A percentile compares a stretch with the other conserved stretches of the same genome.
Evolutionary conservation across 2,113 vertebrate species (phyloP).

Genomic region (Lagopus leucura): DNA sequence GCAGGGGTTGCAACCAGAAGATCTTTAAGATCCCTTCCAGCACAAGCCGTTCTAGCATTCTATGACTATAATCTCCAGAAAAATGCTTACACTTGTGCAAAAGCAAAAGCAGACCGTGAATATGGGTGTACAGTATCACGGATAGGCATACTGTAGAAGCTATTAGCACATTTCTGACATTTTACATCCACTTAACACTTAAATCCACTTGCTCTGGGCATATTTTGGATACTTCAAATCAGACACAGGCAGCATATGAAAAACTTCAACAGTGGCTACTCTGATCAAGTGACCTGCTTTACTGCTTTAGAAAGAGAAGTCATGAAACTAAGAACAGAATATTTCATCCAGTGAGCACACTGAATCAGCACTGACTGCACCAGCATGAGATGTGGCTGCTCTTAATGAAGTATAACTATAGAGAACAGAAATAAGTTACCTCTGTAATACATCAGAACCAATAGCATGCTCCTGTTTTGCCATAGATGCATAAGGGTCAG

Average conservation of each 20-base stretch:
- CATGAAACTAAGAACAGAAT: neutral
- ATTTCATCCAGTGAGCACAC: neutral
- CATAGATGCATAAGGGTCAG: neutral
- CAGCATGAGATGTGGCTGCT: neutral
- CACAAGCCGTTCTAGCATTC: too few species aligned
- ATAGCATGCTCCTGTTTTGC: neutral
- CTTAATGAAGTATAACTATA: neutral
- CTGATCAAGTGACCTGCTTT: neutral
- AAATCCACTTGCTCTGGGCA: neutral
- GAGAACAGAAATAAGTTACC: neutral
- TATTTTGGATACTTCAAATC: neutral
- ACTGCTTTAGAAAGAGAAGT: neutral
- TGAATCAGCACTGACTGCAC: too few species aligned
- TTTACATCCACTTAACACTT: neutral
- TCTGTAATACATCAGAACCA: neutral
- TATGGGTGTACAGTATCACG: neutral
- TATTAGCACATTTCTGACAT: neutral
- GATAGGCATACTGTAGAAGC: neutral
- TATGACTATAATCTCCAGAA: neutral
- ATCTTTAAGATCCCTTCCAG: too few species aligned
- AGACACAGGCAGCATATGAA: neutral
- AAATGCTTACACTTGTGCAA: neutral
- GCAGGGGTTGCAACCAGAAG: too few species aligned
- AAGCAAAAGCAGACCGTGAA: neutral
- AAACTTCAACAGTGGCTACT: neutral